phyloP scores from a whole-genome alignment of 2,888 invertebrate species.

The Drosophila emarginata region DNA sequence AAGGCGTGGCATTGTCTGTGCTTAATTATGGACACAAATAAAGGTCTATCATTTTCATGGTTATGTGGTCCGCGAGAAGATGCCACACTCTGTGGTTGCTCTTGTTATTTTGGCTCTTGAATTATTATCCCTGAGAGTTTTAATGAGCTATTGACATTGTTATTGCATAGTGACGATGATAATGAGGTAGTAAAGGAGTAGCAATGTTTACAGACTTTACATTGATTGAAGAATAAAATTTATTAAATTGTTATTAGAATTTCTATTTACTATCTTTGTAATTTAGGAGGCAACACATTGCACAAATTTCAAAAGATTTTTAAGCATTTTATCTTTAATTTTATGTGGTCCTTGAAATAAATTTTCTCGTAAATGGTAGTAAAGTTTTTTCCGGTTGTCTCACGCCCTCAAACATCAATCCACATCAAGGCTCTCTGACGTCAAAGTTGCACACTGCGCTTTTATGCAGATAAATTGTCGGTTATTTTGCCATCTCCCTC shows the following conservation, averaged over 20 bases:
- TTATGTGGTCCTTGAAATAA: conserved; percentile 3
- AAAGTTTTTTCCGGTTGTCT: conserved; percentile 54
- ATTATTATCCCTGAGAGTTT: conserved; percentile 17
- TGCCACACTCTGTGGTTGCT: conserved; percentile 12
- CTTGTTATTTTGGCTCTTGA: background rate
- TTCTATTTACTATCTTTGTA: background rate
- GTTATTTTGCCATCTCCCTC: conserved; percentile 56
- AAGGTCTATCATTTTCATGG: conserved; percentile 62
- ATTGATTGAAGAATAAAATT: background rate
- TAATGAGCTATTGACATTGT: conserved; percentile 24
- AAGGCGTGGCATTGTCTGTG: conserved; percentile 54
- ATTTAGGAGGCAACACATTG: too few species aligned
- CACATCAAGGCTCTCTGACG: conserved; percentile 52
- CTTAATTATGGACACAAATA: conserved; percentile 73
- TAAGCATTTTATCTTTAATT: conserved; percentile 20
- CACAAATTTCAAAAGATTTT: conserved; percentile 15
- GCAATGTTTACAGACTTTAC: background rate
- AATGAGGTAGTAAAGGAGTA: background rate
- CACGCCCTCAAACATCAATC: conserved; percentile 66
- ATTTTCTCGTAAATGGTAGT: conserved; percentile 51
- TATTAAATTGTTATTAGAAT: too few species aligned
- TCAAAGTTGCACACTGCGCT: conserved; percentile 77
- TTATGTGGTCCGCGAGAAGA: conserved; percentile 46
- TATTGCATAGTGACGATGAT: background rate
- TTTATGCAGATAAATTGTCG: conserved; percentile 78